Base-by-base conservation (phyloP, 2,888 invertebrate species). In the Thereva unica region DNA sequence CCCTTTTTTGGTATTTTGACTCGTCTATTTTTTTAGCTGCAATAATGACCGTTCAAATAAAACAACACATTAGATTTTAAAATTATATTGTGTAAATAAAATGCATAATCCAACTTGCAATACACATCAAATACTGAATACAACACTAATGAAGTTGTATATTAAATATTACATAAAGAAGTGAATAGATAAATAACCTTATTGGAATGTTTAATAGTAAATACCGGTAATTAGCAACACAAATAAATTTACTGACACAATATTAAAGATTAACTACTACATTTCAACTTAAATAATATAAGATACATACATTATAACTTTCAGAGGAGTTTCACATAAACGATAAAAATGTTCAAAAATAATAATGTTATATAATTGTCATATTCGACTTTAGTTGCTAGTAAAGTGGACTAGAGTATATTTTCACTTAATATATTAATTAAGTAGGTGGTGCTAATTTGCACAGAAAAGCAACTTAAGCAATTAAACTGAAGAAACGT, bases 31-130 rank as follows among this genome's bases (percentile, higher is more conserved):
- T 47, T 54, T 40, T 12, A 35, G 10, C 38, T 6, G 8, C 12
- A 12, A 23, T 41, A 55, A 55, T 10, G 3, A 42, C 6, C 9
- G 8, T 42, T 55, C 7, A 41, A 38, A 5, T 55, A 23, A 23
- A 23, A 23, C 23, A 23, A 2, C 23, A 2, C 23, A 23, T 23
- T 23, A 34, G 42, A 57, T 57, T n/a, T 44, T 44, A 44, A 44
- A 59, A 47, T 47, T 52, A 52, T 52, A 59, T 59, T 59, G 49
- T 49, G 59, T 59, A 59, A 59, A 47, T 49, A 59, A 59, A 59
- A 59, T 5, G 12, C 49, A 59, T 59, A 59, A 59, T 47, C 49
- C 45, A 45, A 47, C 12, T 49, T 59, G 49, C 47, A 38, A 59
- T 59, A 37, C 59, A 59, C 45, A 40, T 38, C 45, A 49, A 12